Percentiles rank a stretch among this genome's conserved stretches.
Evolutionary conservation across 2,113 vertebrate species (phyloP).

Genomic region (Seriola dumerili): DNA sequence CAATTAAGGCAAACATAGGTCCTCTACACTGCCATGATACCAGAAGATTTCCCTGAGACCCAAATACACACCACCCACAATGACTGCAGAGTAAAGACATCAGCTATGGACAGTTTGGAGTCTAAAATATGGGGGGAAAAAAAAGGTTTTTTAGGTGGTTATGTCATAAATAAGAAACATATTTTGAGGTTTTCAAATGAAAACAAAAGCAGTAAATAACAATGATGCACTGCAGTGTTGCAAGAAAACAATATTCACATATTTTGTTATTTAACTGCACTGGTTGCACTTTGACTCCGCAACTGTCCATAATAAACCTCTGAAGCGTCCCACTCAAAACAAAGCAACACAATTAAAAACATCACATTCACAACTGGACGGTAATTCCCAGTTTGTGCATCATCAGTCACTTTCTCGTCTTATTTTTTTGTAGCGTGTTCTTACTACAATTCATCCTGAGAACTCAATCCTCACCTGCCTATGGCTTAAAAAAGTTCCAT

Average conservation of each 20-base stretch:
- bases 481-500: slow-evolving; percentile 44
- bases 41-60: slow-evolving; percentile 67
- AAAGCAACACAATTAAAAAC: background rate
- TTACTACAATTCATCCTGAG: slow-evolving; percentile 29
- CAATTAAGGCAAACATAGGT: slow-evolving; percentile 54
- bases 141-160: background rate
- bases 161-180: background rate
- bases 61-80: slow-evolving; percentile 12
- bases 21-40: background rate
- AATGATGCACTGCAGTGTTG: background rate
- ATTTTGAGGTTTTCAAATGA: background rate
- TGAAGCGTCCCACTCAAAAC: background rate
- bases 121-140: background rate
- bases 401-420: background rate
- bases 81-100: background rate
- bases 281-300: background rate
- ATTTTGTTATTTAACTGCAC: background rate
- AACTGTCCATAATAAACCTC: slow-evolving; percentile 12
- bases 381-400: background rate
- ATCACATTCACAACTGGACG: slow-evolving; percentile 48
- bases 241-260: background rate
- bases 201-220: background rate
- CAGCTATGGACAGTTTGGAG: background rate
- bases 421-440: background rate
- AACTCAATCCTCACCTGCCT: slow-evolving; percentile 16